Base-by-base conservation (phyloP, 1,140 invertebrate genomes). In the Temnothorax nylanderi region DNA sequence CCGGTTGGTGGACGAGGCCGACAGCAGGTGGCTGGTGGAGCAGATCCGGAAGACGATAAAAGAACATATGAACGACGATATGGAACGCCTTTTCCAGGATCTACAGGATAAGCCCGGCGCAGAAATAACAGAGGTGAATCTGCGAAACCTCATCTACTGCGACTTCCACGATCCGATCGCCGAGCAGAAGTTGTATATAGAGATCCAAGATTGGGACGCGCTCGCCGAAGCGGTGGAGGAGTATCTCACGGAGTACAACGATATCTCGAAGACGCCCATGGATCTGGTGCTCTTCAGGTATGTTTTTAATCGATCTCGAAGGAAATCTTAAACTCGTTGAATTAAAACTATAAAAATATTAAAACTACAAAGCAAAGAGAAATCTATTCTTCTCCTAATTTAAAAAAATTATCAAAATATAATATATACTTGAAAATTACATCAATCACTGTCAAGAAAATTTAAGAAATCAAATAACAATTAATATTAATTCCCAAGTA, bases 201-300 rank as follows among this genome's bases (percentile, higher is more conserved):
- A 99, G 96, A 98, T 99, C 0, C 95, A 96, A 6, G 97, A 99
- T 93, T 96, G 99, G 90, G 97, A 98, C 82, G 96, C 97, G 81
- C 96, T 99, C 60, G 96, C 97, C 81, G 95, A 95, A 0, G 97
- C 98, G 0, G 98, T 98, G 0, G 98, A 99, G 90, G 97, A 97
- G 2, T 99, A 98, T 95, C 96, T 99, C 6, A 97, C 97, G 3
- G 99, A 99, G 93, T 99, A 97, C 92, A 99, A 99, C 94, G 98
- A 98, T 88, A 98, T 99, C 97, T 98, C 98, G 41, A 99, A 99
- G 94, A 99, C 99, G 92, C 98, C 99, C 0, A 99, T 99, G 99
- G 98, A 99, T 95, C 96, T 99, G 54, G 98, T 99, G 10, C 96
- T 99, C 54, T 99, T 99, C 94, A 97, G 97, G 98, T 97, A 94